Evolutionary conservation across 2,888 invertebrate genomes (phyloP), one percentile per base, ranked within the genome.

Genomic region (Elmis aenea): DNA sequence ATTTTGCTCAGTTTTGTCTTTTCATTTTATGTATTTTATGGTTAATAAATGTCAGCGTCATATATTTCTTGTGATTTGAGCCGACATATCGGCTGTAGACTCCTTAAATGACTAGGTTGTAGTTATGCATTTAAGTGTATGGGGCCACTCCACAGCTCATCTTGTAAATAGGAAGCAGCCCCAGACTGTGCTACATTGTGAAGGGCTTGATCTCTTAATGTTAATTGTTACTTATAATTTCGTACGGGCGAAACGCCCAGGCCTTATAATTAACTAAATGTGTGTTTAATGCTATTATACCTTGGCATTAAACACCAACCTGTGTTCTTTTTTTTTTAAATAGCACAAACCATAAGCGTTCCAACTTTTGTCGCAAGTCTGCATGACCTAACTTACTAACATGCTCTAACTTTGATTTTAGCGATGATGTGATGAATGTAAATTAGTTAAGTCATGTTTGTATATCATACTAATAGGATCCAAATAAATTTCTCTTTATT

Each of bases 361-460:
- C 33, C 30, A 38, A 35, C 34, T 38, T 23, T 44, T 28, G 38
- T 37, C 38, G 44, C 39, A 40, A 41, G 37, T 47, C 39, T 48
- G 42, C 43, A 50, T 46, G 44, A 46, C 36, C 33, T 38, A 46
- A 46, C 43, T 43, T 41, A 45, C 44, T 44, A 42, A 50, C 34
- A 40, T 47, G 41, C 33, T 33, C 37, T 58, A 61, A 59, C 54
- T 54, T 51, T n/a, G n/a, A n/a, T n/a, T 61, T 62, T 46, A 62
- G 64, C 59, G 59, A 64, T 55, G 59, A 66, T 66, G 64, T 65
- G 65, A 65, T 64, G 62, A 62, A 64, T 65, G 60, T 64, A 60
- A 59, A 45, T 49, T 60, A 51, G 58, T 48, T 63, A 64, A 64
- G 62, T 62, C 56, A 64, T 62, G 61, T 63, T 63, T 64, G 61